Conservation (phyloP, 2,888 invertebrate species). For the Lacanobia wlatinum region DNA sequence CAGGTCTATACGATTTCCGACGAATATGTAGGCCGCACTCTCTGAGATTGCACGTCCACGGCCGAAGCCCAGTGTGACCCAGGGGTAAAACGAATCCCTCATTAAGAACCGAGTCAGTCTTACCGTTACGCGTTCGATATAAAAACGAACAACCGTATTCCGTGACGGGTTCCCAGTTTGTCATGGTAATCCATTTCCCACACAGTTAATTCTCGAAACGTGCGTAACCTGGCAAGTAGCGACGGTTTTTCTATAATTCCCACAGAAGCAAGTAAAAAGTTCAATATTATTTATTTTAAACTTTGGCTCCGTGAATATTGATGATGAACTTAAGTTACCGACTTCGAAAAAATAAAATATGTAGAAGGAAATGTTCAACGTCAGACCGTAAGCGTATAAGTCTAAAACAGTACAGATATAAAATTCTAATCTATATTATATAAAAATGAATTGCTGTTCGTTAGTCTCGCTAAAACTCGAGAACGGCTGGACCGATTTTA, state of each 20-base stretch:
- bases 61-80: constrained; percentile 10
- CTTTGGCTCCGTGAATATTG: constrained; percentile 30
- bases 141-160: constrained; percentile 48
- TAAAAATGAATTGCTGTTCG: too few species aligned
- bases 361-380: not conserved
- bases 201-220: constrained; percentile 59
- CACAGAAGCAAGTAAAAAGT: constrained; percentile 31
- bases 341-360: not conserved
- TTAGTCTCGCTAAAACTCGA: too few species aligned
- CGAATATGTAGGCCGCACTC: constrained; percentile 21
- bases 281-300: constrained; percentile 40
- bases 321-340: constrained; percentile 4
- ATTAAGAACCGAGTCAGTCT: constrained; percentile 21
- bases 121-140: constrained; percentile 27
- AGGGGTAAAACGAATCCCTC: constrained; percentile 34
- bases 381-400: not conserved
- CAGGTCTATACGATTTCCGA: constrained; percentile 1
- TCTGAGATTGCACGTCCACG: constrained; percentile 28
- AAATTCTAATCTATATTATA: too few species aligned
- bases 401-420: not conserved
- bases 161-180: constrained; percentile 58
- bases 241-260: constrained; percentile 39
- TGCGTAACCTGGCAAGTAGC: constrained; percentile 39
- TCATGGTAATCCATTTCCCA: constrained; percentile 63
- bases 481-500: too few species aligned